Percentiles rank a stretch among this genome's conserved stretches.
phyloP scores from a whole-genome alignment of 2,888 invertebrate species.

The Rhamnusium bicolor region DNA sequence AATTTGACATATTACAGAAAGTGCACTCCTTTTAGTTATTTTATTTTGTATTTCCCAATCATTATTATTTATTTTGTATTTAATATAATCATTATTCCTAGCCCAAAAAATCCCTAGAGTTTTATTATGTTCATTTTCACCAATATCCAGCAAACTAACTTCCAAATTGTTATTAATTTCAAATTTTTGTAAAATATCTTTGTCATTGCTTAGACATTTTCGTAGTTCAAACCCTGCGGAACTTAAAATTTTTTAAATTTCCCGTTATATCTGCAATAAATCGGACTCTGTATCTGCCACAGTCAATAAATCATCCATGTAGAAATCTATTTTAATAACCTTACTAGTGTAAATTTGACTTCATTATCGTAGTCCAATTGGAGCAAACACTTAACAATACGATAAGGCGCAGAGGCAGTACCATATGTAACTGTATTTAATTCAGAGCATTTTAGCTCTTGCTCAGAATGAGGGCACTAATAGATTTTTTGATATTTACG shows the following conservation, averaged over 20 bases:
- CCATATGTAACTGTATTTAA: no score
- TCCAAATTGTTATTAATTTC: constrained; percentile 18
- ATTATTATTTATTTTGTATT: constrained; percentile 19
- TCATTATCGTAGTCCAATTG: no score
- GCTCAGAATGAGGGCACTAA: no score
- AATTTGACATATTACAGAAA: constrained; percentile 37
- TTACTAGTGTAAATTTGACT: constrained; percentile 35
- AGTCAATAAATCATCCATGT: constrained; percentile 47
- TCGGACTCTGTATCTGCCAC: constrained; percentile 40
- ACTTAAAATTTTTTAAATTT: constrained; percentile 42
- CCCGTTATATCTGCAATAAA: constrained; percentile 37
- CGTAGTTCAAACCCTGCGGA: constrained; percentile 44
- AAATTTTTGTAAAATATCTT: constrained; percentile 22
- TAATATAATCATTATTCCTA: constrained; percentile 31
- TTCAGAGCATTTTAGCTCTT: no score
- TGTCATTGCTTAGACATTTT: constrained; percentile 38
- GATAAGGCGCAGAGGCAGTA: no score
- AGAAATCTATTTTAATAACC: constrained; percentile 48
- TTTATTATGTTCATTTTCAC: constrained; percentile 40
- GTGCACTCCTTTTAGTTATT: constrained; percentile 36
- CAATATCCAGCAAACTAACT: constrained; percentile 33
- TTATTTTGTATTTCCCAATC: neutral
- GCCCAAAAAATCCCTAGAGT: neutral
- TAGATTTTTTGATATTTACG: constrained; percentile 20
- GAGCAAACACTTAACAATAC: no score